phyloP scores from a whole-genome alignment of 2,113 vertebrate genomes.

The Oryzias woworae region DNA sequence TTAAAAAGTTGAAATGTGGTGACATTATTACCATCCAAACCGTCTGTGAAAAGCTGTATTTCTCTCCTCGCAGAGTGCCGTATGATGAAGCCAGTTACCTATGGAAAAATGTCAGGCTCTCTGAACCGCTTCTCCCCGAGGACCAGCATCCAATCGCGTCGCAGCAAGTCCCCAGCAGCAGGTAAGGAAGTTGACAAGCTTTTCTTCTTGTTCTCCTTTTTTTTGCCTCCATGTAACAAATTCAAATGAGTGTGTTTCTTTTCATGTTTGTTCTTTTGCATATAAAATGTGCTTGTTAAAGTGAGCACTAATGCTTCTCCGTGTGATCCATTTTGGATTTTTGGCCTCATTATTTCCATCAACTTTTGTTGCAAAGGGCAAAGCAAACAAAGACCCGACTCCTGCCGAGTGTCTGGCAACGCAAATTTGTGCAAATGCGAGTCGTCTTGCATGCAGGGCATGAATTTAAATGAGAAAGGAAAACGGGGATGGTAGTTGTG shows the following conservation, averaged over 20 bases:
- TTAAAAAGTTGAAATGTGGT: not conserved
- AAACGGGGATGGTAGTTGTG: conserved; percentile 29
- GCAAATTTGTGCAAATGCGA: conserved; percentile 3
- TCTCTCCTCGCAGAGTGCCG: conserved; percentile 83
- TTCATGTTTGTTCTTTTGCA: conserved; percentile 13
- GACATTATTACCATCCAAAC: not conserved
- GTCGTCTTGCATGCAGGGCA: conserved; percentile 36
- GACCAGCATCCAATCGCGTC: conserved; percentile 80
- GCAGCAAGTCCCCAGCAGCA: conserved; percentile 92
- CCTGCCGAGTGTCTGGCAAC: conserved; percentile 35
- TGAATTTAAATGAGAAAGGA: conserved; percentile 59
- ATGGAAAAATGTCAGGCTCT: conserved; percentile 81
- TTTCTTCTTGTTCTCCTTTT: conserved; percentile 1
- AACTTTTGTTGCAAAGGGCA: conserved; percentile 15
- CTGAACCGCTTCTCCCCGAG: conserved; percentile 84
- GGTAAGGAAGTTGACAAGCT: conserved; percentile 76
- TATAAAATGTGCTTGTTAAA: too few species aligned
- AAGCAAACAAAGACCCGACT: conserved; percentile 37
- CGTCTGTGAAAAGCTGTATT: conserved; percentile 4
- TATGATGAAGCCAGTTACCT: conserved; percentile 86
- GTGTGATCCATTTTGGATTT: conserved; percentile 43
- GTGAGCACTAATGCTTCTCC: not conserved
- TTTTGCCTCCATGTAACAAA: not conserved
- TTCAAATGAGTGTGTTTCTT: not conserved
- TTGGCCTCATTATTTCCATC: conserved; percentile 51